Evolutionary conservation across 2,888 invertebrate species (phyloP).

Genomic region (Nymphalis urticae): DNA sequence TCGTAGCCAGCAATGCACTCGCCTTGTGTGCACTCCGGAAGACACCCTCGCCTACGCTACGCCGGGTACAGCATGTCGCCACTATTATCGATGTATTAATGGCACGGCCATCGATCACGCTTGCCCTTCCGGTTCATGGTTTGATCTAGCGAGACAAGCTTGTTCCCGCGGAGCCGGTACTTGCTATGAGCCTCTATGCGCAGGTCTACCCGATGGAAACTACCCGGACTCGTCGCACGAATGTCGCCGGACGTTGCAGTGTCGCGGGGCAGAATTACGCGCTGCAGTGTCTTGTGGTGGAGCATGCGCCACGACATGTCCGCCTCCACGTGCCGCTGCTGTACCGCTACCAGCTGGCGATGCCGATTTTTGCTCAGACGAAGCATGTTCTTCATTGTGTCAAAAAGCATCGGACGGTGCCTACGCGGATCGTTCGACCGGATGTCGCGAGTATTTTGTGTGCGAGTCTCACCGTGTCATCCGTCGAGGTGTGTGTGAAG

Average conservation of each 20-base stretch:
- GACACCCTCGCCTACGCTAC: slow-evolving; percentile 76
- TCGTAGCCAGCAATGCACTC: slow-evolving; percentile 63
- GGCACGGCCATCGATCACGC: slow-evolving; percentile 71
- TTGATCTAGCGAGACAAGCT: slow-evolving; percentile 78
- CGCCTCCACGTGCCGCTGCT: slow-evolving; percentile 67
- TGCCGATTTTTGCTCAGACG: slow-evolving; percentile 76
- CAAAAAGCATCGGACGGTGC: slow-evolving; percentile 78
- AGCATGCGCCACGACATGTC: slow-evolving; percentile 58
- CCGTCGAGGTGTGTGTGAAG: slow-evolving; percentile 79
- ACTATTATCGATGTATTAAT: slow-evolving; percentile 81
- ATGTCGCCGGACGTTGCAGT: slow-evolving; percentile 76
- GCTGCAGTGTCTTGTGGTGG: slow-evolving; percentile 63
- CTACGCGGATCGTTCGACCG: slow-evolving; percentile 78
- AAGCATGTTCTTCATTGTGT: slow-evolving; percentile 76
- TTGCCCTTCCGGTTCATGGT: slow-evolving; percentile 80
- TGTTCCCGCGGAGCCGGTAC: slow-evolving; percentile 79
- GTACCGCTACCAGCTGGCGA: slow-evolving; percentile 76
- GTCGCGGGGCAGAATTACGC: slow-evolving; percentile 72
- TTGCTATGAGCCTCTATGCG: slow-evolving; percentile 83
- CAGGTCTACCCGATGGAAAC: slow-evolving; percentile 79
- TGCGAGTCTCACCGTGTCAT: slow-evolving; percentile 78
- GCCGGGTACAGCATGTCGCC: slow-evolving; percentile 80
- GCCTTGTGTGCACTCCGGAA: slow-evolving; percentile 61
- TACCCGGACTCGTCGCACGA: slow-evolving; percentile 82
- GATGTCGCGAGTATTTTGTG: slow-evolving; percentile 82